A percentile compares a stretch with the other conserved stretches of the same genome.
phyloP scores from a whole-genome alignment of 2,888 invertebrate species.

The Crematogaster levior region DNA sequence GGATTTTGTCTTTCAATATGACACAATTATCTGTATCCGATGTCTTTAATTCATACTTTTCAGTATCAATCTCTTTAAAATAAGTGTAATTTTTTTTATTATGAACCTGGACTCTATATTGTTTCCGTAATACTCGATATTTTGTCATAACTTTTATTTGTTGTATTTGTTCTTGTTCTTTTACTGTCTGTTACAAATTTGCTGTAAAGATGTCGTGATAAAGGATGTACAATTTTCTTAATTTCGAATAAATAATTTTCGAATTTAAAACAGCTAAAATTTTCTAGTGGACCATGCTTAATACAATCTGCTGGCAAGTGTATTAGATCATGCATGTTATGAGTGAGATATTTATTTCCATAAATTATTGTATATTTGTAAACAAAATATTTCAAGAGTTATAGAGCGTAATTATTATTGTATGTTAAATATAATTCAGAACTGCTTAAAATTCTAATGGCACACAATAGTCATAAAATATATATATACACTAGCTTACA shows the following conservation, averaged over 20 bases:
- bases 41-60: conserved; percentile 8
- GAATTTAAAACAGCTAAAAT: background rate
- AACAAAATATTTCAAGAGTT: conserved; percentile 15
- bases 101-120: background rate
- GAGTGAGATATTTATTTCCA: background rate
- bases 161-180: conserved; percentile 1
- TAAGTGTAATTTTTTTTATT: background rate
- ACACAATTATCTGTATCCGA: conserved; percentile 29
- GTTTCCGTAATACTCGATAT: conserved; percentile 8
- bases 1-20: conserved; percentile 11
- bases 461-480: conserved; percentile 1
- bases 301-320: conserved; percentile 12
- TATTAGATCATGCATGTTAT: conserved; percentile 12
- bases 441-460: conserved; percentile 17
- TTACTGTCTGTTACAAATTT: conserved; percentile 22
- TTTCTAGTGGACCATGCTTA: conserved; percentile 10
- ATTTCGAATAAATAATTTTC: conserved; percentile 19
- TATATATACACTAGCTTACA: no score
- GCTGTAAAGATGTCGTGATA: background rate
- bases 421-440: conserved; percentile 14
- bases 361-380: conserved; percentile 15
- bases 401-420: conserved; percentile 12
- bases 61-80: conserved; percentile 2
- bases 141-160: background rate
- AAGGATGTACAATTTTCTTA: background rate